phyloP scores from a whole-genome alignment of 2,888 invertebrate genomes.

The Mythimna albipuncta region DNA sequence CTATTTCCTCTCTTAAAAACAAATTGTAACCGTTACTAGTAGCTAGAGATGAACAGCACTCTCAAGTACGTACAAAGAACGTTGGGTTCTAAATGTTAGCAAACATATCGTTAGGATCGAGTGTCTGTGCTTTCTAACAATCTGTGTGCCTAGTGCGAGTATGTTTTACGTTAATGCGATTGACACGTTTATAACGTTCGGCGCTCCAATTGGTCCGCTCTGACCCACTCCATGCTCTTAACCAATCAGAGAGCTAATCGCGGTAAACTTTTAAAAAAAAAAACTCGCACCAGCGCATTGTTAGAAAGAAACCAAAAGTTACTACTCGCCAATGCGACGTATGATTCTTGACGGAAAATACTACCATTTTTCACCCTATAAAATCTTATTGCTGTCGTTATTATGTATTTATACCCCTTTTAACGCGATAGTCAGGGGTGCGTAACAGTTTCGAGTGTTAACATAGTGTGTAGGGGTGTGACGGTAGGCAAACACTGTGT shows the following conservation, averaged over 20 bases:
- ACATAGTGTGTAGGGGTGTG: slow-evolving; percentile 29
- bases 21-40: not conserved
- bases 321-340: not conserved
- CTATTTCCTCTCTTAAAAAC: not conserved
- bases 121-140: not conserved
- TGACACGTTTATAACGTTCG: no score
- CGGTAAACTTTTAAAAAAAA: no score
- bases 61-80: slow-evolving; percentile 30
- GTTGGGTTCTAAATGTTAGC: slow-evolving; percentile 7
- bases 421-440: slow-evolving; percentile 12
- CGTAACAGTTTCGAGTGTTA: slow-evolving; percentile 35
- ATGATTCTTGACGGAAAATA: slow-evolving; percentile 11
- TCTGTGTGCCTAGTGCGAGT: not conserved
- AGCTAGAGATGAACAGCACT: slow-evolving; percentile 13
- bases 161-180: no score
- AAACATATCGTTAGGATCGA: slow-evolving; percentile 18
- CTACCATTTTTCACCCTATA: not conserved
- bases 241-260: no score
- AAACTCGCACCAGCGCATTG: no score
- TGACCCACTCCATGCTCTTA: no score
- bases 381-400: slow-evolving; percentile 11
- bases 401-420: slow-evolving; percentile 24
- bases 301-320: not conserved
- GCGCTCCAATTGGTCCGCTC: no score
- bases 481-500: slow-evolving; percentile 76